Evolutionary conservation across 2,888 invertebrate species (phyloP).

Genomic region (Patella pellucida): DNA sequence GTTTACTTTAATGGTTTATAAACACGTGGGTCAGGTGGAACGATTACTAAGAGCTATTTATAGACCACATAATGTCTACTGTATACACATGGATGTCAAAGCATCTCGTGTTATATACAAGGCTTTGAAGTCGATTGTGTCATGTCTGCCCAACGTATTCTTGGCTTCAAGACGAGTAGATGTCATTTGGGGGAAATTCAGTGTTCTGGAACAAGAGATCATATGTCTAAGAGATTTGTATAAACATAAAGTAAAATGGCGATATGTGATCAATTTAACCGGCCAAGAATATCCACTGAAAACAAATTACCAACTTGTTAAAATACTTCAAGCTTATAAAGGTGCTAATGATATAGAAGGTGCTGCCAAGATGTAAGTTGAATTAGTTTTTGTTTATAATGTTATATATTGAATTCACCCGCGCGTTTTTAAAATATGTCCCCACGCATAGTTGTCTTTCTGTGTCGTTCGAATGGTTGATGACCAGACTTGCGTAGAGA

Average conservation of each 20-base stretch:
- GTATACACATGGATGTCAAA: constrained; percentile 57
- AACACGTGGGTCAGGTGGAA: constrained; percentile 47
- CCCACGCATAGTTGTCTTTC: too few relatives aligned
- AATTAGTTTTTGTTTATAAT: too few relatives aligned
- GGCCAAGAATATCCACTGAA: constrained; percentile 66
- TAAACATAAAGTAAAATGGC: constrained; percentile 49
- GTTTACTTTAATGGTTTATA: constrained; percentile 51
- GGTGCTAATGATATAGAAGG: constrained; percentile 59
- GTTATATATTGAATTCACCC: too few relatives aligned
- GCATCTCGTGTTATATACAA: constrained; percentile 29
- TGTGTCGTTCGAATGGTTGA: too few relatives aligned
- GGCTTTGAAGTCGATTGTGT: constrained; percentile 35
- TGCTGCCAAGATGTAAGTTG: too few relatives aligned
- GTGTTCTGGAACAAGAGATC: constrained; percentile 57
- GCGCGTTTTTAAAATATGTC: too few relatives aligned
- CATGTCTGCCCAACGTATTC: constrained; percentile 56
- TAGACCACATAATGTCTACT: constrained; percentile 59
- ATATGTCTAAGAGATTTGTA: constrained; percentile 54
- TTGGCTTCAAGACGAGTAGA: constrained; percentile 40
- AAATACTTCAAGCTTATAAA: constrained; percentile 54
- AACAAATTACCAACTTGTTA: constrained; percentile 62
- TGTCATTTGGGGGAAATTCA: constrained; percentile 59
- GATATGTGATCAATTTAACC: constrained; percentile 66
- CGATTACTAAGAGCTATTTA: constrained; percentile 53
- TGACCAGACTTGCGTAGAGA: too few relatives aligned